Base-by-base conservation (phyloP, 2,888 invertebrate genomes). In the Pandemis heparana region DNA sequence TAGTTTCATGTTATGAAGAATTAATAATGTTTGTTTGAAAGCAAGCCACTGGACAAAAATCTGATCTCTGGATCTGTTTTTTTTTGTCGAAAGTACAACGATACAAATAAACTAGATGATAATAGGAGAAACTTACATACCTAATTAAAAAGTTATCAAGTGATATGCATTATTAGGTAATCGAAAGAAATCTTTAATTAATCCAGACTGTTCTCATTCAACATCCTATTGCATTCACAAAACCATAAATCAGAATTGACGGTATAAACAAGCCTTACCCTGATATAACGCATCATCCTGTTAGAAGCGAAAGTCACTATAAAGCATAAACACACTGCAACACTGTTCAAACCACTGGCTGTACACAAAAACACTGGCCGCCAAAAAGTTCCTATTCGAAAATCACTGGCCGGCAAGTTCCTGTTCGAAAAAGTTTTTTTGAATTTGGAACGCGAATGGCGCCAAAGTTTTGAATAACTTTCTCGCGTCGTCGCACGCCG, bases 251-350 rank as follows among this genome's bases (percentile, higher is more conserved):
- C 16, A 23, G 63, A 73, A 69, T 69, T 68, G 69, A 48, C 48
- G 63, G 68, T 73, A 48, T 64, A 73, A 69, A 68, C 65, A 63
- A 70, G 62, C 61, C 74, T 79, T 75, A 90, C 94, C 90, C 92
- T 93, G 71, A 92, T 80, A 82, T 87, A 89, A 82, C 90, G 89
- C 89, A 88, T 89, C 91, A 91, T 94, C 89, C 90, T 89, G 80
- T 77, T 32, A 75, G 76, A 79, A 80, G 90, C 84, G 91, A 91
- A 92, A 92, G 92, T 91, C 90, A 91, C 91, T 43, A 12, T 43
- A 43, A 43, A 43, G 43, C 86, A 78, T 87, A 88, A 76, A 78
- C 81, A 77, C 80, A 76, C 79, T 79, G 53, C 81, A 75, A 81
- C 89, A 89, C 88, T 81, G 80, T 84, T 83, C 87, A 85, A 83